These are phyloP conservation scores for Musca domestica DNA, from an alignment of 1,140 invertebrate species.

Conservation along the genomic window DNA sequence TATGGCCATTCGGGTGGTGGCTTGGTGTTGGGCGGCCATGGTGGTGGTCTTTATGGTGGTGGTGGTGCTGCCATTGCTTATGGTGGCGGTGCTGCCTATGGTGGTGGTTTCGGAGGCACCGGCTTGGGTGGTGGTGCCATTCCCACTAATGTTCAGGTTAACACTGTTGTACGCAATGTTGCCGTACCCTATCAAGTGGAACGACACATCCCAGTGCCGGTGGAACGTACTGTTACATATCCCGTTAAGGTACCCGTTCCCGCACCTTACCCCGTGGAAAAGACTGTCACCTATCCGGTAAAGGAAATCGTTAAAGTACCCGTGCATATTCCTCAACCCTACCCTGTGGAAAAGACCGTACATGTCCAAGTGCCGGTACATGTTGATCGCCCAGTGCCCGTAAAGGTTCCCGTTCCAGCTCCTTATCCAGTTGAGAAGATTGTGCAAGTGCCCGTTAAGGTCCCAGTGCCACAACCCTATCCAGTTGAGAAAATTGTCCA, in stretches of 20 bases:
- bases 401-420: slow-evolving; percentile 51
- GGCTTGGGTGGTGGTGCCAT: slow-evolving; percentile 30
- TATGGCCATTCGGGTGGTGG: slow-evolving; percentile 29
- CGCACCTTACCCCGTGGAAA: slow-evolving; percentile 64
- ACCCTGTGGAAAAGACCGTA: slow-evolving; percentile 61
- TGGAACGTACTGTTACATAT: slow-evolving; percentile 65
- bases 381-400: slow-evolving; percentile 60
- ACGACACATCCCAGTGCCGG: slow-evolving; percentile 63
- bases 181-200: slow-evolving; percentile 66
- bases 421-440: slow-evolving; percentile 54
- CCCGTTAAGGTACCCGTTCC: slow-evolving; percentile 64
- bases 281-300: slow-evolving; percentile 60
- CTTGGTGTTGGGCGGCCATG: not conserved
- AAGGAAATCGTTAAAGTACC: slow-evolving; percentile 66
- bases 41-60: slow-evolving; percentile 43
- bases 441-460: slow-evolving; percentile 54
- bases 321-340: slow-evolving; percentile 67
- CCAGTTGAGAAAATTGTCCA: slow-evolving; percentile 53
- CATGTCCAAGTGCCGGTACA: slow-evolving; percentile 53
- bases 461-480: slow-evolving; percentile 54
- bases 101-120: slow-evolving; percentile 24
- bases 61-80: slow-evolving; percentile 37
- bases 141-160: slow-evolving; percentile 53
- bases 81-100: slow-evolving; percentile 25
- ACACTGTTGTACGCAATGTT: slow-evolving; percentile 55